Percentiles rank a stretch among this genome's conserved stretches.
These are phyloP conservation scores for Ursus arctos DNA, from an alignment of 2,113 vertebrate species.

Conservation along the genomic window DNA sequence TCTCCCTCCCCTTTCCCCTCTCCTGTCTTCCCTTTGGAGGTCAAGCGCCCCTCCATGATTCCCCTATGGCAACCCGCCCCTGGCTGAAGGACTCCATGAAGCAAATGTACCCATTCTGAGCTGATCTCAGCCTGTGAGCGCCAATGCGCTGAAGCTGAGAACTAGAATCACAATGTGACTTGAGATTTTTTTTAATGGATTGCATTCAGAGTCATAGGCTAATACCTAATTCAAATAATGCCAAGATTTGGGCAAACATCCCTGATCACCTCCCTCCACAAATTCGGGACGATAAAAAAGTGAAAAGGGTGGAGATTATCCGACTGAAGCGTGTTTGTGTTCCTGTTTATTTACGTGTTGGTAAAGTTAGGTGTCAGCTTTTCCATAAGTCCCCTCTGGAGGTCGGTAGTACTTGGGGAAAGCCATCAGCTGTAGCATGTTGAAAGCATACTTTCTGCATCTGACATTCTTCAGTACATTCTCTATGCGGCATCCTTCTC, in stretches of 20 bases:
- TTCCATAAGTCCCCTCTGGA: slow-evolving; percentile 98
- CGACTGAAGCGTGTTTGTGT: slow-evolving; percentile 74
- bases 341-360: slow-evolving; percentile 84
- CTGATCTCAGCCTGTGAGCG: neutral
- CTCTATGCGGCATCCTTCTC: slow-evolving; percentile 99
- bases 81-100: neutral
- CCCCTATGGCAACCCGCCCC: neutral
- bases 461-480: slow-evolving; percentile 99
- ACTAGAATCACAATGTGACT: neutral
- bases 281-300: slow-evolving; percentile 43
- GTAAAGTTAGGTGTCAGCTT: slow-evolving; percentile 94
- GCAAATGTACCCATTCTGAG: neutral
- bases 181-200: neutral
- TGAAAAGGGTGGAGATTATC: slow-evolving; percentile 66
- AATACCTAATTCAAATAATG: slow-evolving; percentile 57
- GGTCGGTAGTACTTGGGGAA: slow-evolving; percentile 99
- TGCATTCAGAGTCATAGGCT: slow-evolving; percentile 25
- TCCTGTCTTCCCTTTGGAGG: neutral
- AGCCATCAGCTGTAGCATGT: slow-evolving; percentile 98
- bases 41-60: neutral
- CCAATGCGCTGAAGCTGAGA: neutral
- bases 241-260: slow-evolving; percentile 58
- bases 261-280: slow-evolving; percentile 26
- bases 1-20: neutral
- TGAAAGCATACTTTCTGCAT: slow-evolving; percentile 99